Evolutionary conservation across 2,113 vertebrate genomes (phyloP).

Genomic region (Ammodytes dubius): DNA sequence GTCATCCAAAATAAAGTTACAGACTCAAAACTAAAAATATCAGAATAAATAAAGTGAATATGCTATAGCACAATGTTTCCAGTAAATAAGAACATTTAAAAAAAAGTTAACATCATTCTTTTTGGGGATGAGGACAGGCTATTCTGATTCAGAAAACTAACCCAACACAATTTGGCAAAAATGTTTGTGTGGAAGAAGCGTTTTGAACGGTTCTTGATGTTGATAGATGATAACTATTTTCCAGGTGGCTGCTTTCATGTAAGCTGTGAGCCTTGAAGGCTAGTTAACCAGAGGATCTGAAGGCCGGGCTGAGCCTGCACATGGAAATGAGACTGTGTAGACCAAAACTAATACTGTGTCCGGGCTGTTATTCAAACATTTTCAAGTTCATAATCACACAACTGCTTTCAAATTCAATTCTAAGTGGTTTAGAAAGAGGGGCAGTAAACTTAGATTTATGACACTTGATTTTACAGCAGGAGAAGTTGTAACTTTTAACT

Average conservation of each 20-base stretch:
- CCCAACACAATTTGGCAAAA: background rate
- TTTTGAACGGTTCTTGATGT: background rate
- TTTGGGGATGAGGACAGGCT: background rate
- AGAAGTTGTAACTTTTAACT: background rate
- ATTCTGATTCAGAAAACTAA: background rate
- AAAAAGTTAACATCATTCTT: no score
- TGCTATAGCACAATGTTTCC: background rate
- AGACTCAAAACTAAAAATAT: background rate
- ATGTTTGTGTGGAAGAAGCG: background rate
- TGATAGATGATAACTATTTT: background rate
- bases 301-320: background rate
- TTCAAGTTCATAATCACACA: background rate
- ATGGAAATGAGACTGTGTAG: background rate
- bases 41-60: background rate
- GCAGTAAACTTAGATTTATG: background rate
- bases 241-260: background rate
- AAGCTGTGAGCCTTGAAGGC: background rate
- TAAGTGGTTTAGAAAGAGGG: background rate
- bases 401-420: background rate
- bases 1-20: background rate
- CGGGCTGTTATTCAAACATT: background rate
- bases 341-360: background rate
- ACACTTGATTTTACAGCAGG: background rate
- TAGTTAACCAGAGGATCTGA: background rate
- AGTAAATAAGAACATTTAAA: background rate